A percentile compares a stretch with the other conserved stretches of the same genome.
These are phyloP conservation scores for Tuberolachnus salignus DNA, from an alignment of 2,888 invertebrate genomes.

Conservation along the genomic window DNA sequence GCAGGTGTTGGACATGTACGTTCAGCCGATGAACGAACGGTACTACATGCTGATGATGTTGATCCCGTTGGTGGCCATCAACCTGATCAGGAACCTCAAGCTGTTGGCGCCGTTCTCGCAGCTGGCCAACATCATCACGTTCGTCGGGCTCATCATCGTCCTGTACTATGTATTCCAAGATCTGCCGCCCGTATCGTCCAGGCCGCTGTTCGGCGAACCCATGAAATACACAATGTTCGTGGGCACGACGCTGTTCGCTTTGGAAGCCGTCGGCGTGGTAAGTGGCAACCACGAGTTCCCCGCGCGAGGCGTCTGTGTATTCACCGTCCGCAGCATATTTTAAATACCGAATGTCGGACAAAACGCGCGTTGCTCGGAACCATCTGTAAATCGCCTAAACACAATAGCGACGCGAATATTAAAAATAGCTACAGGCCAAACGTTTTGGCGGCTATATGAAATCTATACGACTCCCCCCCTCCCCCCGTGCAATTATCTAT, in stretches of 20 bases:
- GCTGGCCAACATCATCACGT: conserved; percentile 79
- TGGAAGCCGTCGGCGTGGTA: conserved; percentile 82
- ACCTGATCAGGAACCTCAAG: conserved; percentile 77
- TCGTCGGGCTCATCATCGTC: conserved; percentile 77
- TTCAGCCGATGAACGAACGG: conserved; percentile 61
- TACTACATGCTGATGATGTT: conserved; percentile 76
- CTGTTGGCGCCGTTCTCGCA: conserved; percentile 82
- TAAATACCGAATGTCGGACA: too few relatives aligned
- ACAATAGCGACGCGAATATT: too few relatives aligned
- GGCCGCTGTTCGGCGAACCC: conserved; percentile 65
- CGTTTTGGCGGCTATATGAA: too few relatives aligned
- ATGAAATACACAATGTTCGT: conserved; percentile 78
- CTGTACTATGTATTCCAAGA: conserved; percentile 74
- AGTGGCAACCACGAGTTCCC: conserved; percentile 62
- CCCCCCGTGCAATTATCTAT: too few relatives aligned
- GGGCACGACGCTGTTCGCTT: conserved; percentile 88
- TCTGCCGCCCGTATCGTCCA: conserved; percentile 66
- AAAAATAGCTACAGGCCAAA: too few relatives aligned
- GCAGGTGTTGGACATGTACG: conserved; percentile 65
- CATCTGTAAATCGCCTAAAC: too few relatives aligned
- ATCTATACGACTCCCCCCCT: too few relatives aligned
- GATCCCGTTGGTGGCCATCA: conserved; percentile 73
- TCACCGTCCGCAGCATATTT: too few relatives aligned
- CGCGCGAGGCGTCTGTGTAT: too few relatives aligned
- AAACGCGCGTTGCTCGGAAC: too few relatives aligned